Percentiles rank a stretch among this genome's conserved stretches.
phyloP scores from a whole-genome alignment of 2,888 invertebrate species.

The Pardosa pseudoannulata region DNA sequence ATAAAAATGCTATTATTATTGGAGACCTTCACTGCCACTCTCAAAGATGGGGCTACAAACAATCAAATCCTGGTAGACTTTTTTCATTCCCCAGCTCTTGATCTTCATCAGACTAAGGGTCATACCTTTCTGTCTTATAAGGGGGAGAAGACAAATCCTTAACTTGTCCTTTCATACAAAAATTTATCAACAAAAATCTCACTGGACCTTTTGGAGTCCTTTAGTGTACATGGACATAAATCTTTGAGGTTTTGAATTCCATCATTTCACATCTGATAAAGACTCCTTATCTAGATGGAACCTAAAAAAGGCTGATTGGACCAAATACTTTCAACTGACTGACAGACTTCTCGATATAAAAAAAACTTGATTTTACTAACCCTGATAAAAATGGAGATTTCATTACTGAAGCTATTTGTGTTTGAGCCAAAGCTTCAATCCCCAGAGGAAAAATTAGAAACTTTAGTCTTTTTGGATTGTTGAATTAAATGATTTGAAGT shows the following conservation, averaged over 20 bases:
- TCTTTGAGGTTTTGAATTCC: neutral
- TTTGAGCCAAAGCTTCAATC: neutral
- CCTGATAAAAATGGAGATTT: neutral
- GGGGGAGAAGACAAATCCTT: constrained; percentile 14
- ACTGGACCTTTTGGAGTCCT: constrained; percentile 5
- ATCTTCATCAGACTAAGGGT: neutral
- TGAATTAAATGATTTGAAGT: neutral
- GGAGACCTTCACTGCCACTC: too few species aligned
- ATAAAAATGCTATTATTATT: neutral
- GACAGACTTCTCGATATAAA: neutral
- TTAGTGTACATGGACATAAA: constrained; percentile 22
- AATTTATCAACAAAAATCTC: neutral
- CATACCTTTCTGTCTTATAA: constrained; percentile 19
- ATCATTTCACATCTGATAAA: neutral
- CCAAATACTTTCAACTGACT: neutral
- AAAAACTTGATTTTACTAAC: neutral
- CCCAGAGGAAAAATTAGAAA: constrained; percentile 9
- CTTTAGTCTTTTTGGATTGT: constrained; percentile 21
- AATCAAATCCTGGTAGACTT: neutral
- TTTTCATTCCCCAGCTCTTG: too few species aligned
- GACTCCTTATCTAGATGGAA: neutral
- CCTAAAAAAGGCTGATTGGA: neutral
- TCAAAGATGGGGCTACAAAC: neutral
- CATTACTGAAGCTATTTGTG: constrained; percentile 8
- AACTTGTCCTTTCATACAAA: neutral